phyloP scores from a whole-genome alignment of 2,113 vertebrate genomes.

The Vombatus ursinus region DNA sequence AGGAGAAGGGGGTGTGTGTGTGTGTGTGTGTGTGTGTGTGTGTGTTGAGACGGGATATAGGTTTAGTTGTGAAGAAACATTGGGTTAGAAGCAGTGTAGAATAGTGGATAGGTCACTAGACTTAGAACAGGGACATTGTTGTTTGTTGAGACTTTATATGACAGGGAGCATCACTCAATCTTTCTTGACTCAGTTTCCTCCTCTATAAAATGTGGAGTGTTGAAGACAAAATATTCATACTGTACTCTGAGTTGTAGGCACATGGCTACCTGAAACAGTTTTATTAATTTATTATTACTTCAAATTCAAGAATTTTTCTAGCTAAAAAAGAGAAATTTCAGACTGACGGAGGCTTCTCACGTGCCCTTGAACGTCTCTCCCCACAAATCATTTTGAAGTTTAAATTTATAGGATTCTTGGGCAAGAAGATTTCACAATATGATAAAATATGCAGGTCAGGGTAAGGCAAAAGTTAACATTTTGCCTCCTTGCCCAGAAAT shows the following conservation, averaged over 20 bases:
- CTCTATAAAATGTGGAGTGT: constrained; percentile 2
- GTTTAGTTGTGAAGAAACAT: background rate
- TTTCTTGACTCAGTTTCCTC: background rate
- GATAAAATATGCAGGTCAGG: background rate
- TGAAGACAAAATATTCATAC: background rate
- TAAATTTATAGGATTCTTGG: background rate
- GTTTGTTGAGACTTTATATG: background rate
- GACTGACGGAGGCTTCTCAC: background rate
- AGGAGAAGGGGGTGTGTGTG: too few relatives aligned
- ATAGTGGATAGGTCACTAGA: background rate
- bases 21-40: too few relatives aligned
- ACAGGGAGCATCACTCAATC: background rate
- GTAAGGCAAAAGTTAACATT: background rate
- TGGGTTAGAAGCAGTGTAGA: too few relatives aligned
- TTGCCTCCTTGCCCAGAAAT: background rate
- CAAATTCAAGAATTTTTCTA: background rate
- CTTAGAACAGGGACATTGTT: background rate
- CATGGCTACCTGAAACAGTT: background rate
- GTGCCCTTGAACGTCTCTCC: background rate
- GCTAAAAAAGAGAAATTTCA: background rate
- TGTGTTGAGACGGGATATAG: too few relatives aligned
- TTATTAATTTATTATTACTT: background rate
- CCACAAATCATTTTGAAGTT: background rate
- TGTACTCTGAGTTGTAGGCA: background rate
- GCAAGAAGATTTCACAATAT: background rate